Evolutionary conservation across 2,888 invertebrate species (phyloP).

Genomic region (Cataglyphis livida): DNA sequence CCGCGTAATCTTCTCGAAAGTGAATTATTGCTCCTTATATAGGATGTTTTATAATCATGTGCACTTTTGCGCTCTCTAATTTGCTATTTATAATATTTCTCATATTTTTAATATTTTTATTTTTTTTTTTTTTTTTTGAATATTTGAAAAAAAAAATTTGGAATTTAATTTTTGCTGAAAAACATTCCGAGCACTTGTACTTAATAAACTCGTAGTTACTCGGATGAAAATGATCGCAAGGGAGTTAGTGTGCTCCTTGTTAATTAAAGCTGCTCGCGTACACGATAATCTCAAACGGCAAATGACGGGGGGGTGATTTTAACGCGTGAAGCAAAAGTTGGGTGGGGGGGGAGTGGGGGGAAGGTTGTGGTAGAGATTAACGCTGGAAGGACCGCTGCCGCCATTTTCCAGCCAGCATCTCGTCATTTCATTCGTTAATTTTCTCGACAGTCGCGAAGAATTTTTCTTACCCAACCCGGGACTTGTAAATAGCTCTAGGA

Average conservation of each 20-base stretch:
- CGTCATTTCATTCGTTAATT: background rate
- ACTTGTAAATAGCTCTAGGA: background rate
- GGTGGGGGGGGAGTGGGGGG: background rate
- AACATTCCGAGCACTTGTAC: background rate
- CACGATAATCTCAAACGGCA: conserved; percentile 18
- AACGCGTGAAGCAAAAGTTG: conserved; percentile 4
- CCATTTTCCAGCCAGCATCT: conserved; percentile 13
- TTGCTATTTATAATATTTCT: background rate
- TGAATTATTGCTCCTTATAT: conserved; percentile 1
- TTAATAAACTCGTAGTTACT: conserved; percentile 2
- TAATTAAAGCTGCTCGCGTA: conserved; percentile 20
- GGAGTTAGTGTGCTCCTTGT: background rate
- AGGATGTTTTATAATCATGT: background rate
- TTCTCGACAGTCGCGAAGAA: background rate
- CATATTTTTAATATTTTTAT: background rate
- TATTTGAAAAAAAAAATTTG: too few relatives aligned
- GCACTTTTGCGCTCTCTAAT: background rate
- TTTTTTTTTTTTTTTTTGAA: too few relatives aligned
- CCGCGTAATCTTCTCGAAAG: conserved; percentile 22
- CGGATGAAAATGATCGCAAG: conserved; percentile 15
- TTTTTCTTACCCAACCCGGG: background rate
- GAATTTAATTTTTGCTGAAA: too few relatives aligned
- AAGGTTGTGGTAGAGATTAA: conserved; percentile 10
- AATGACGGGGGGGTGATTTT: background rate
- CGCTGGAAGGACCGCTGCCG: conserved; percentile 1